Base-by-base conservation (phyloP, 1,140 invertebrate genomes). In the Octopus sinensis region DNA sequence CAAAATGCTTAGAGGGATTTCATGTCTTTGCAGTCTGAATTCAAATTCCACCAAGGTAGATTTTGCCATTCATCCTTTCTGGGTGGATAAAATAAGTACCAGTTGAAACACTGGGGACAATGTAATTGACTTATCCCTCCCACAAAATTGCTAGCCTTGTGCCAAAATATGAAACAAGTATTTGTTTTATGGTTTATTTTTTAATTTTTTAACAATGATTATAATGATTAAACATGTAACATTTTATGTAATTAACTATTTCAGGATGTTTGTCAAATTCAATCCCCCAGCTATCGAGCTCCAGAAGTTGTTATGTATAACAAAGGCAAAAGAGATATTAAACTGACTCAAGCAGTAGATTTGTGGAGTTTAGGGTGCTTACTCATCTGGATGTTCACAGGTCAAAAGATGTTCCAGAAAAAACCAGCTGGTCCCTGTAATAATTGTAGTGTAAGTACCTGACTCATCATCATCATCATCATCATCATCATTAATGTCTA, bases 341-440 rank as follows among this genome's bases (percentile, higher is more conserved):
- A 54, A 43, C 10, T 79, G 53, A 79, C 78, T 23, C 53, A 7
- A 62, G 78, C 78, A 17, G 56, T 79, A 6, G 78, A 79, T 30
- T n/a, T 79, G 5, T 79, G 78, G 78, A 79, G 78, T 54, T 51
- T 79, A 12, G 78, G 78, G 6, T 79, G 78, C 30, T 43, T 79
- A 43, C 54, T 79, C 10, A 54, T 79, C 17, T 79, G 78, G 78
- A 68, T 79, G 53, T 56, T 79, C 7, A 79, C 78, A 30, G 78
- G 78, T n/a, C 52, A 54, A 12, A 79, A 79, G n/a, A 68, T 79
- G 13, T 54, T 77, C 52, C 76, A 77, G 76, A 77, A 77, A 17
- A 51, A 77, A 6, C 76, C 76, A 51, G 13, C 43, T 23, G 76
- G 76, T 5, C 76, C 76, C 7, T 77, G 76, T 43, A 77, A 53